phyloP scores from a whole-genome alignment of 2,113 vertebrate species.

The Sinocyclocheilus maitianheensis region DNA sequence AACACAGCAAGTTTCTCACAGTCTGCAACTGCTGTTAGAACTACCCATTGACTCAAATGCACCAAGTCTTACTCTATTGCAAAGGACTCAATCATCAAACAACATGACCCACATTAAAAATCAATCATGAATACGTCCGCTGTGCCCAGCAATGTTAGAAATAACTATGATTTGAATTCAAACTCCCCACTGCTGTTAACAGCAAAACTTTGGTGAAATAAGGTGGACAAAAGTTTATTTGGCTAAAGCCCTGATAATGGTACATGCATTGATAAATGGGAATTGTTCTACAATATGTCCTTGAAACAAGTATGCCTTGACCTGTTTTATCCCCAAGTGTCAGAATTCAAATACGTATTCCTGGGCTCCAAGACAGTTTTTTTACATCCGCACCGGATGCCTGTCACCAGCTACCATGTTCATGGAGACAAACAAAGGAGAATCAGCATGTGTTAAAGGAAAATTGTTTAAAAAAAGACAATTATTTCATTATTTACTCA shows the following conservation, averaged over 20 bases:
- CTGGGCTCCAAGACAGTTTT: constrained; percentile 15
- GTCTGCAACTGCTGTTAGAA: not conserved
- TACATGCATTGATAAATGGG: not conserved
- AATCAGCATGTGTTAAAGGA: not conserved
- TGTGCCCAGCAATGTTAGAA: constrained; percentile 14
- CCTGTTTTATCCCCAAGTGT: constrained; percentile 24
- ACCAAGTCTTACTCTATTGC: not conserved
- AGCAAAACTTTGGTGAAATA: not conserved
- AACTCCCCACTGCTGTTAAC: not conserved
- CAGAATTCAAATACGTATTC: not conserved
- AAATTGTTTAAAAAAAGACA: too few species aligned
- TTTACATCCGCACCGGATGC: constrained; percentile 36
- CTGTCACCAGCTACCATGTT: constrained; percentile 36
- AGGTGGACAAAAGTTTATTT: not conserved
- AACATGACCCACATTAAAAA: constrained; percentile 42
- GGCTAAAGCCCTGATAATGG: not conserved
- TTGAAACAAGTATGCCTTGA: constrained; percentile 28
- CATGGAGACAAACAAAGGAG: constrained; percentile 36
- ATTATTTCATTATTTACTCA: not conserved
- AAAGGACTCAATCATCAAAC: constrained; percentile 30
- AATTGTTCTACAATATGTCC: constrained; percentile 20
- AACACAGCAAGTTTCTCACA: not conserved
- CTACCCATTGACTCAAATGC: not conserved
- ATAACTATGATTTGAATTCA: constrained; percentile 34
- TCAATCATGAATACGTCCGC: constrained; percentile 34